Evolutionary conservation across 2,888 invertebrate species (phyloP).

Genomic region (Sesamia inferens): DNA sequence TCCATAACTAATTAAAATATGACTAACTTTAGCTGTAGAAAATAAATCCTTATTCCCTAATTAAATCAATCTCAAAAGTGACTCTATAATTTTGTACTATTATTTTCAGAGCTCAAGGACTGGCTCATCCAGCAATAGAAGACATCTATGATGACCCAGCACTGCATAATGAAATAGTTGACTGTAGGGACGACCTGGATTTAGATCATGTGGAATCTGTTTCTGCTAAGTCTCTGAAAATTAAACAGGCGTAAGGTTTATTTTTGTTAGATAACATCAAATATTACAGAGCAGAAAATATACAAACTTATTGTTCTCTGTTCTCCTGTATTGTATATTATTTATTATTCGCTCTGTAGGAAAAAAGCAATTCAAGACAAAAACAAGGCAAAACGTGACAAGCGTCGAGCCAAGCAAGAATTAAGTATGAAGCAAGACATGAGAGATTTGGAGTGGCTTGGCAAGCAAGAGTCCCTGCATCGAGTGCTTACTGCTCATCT

Average conservation of each 20-base stretch:
- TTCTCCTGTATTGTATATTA: no score
- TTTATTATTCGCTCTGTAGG: constrained; percentile 61
- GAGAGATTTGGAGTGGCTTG: constrained; percentile 79
- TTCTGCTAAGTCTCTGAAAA: no score
- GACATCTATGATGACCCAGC: constrained; percentile 84
- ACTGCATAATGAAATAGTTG: no score
- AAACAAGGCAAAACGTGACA: constrained; percentile 78
- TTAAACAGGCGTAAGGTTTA: constrained; percentile 80
- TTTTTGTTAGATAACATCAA: background rate
- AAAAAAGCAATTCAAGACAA: constrained; percentile 78
- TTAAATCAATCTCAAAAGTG: no score
- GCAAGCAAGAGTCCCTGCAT: constrained; percentile 89
- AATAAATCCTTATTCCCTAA: background rate
- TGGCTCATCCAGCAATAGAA: constrained; percentile 80
- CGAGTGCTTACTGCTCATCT: constrained; percentile 91
- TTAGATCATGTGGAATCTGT: no score
- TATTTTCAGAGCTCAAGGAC: constrained; percentile 73
- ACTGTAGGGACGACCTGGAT: constrained; percentile 74
- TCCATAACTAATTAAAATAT: background rate
- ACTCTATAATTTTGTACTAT: background rate
- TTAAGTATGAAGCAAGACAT: constrained; percentile 83
- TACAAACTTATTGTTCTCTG: constrained; percentile 48
- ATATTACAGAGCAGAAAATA: constrained; percentile 69
- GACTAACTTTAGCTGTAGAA: background rate
- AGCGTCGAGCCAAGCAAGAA: constrained; percentile 80